Percentiles rank a stretch among this genome's conserved stretches.
Evolutionary conservation across 1,140 invertebrate genomes (phyloP).

Genomic region (Trachymyrmex cornetzi): DNA sequence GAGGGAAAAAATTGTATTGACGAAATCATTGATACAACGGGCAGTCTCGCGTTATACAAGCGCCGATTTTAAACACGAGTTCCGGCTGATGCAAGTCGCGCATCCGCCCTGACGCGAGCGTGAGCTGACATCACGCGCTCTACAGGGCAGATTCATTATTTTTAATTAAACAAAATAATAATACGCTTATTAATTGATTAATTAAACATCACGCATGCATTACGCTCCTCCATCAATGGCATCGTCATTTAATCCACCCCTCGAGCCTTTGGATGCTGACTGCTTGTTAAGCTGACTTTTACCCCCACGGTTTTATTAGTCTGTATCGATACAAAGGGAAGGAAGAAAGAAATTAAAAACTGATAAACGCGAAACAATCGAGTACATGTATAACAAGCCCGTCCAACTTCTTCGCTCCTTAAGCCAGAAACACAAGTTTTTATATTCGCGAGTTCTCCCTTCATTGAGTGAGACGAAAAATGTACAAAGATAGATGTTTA

Average conservation of each 20-base stretch:
- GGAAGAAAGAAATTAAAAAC: not conserved
- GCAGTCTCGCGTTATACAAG: constrained; percentile 51
- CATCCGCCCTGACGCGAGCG: constrained; percentile 9
- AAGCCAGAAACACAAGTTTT: not conserved
- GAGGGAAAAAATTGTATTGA: constrained; percentile 70
- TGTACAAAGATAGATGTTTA: no score
- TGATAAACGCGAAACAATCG: not conserved
- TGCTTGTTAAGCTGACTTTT: constrained; percentile 72
- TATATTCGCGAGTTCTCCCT: no score
- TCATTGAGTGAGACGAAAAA: no score
- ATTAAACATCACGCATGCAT: constrained; percentile 77
- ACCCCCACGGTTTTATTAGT: constrained; percentile 48
- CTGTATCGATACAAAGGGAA: not conserved
- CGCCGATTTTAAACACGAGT: constrained; percentile 64
- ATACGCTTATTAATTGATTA: constrained; percentile 81
- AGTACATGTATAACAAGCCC: not conserved
- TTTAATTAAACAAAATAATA: constrained; percentile 82
- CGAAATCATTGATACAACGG: constrained; percentile 73
- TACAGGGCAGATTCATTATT: constrained; percentile 76
- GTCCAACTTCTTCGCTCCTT: not conserved
- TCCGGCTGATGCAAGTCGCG: constrained; percentile 37
- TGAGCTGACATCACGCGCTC: constrained; percentile 51
- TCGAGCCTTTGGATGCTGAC: constrained; percentile 58
- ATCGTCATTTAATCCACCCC: constrained; percentile 67
- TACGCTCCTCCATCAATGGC: constrained; percentile 72